Evolutionary conservation across 2,797 vertebrate genomes (phyloP).

Genomic region (Enteromius argenteus): DNA sequence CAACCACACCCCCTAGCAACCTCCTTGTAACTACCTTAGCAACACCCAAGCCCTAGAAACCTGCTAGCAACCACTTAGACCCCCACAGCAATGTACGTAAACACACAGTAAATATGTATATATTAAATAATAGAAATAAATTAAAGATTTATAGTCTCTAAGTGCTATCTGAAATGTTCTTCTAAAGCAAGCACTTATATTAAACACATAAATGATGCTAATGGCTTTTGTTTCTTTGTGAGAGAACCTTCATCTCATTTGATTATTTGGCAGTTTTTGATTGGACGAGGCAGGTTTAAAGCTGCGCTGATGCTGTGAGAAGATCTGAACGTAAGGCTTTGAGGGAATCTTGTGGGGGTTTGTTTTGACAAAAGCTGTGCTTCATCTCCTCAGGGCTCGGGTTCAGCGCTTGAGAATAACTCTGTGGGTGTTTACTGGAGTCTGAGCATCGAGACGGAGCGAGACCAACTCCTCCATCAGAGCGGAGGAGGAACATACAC

Average conservation of each 20-base stretch:
- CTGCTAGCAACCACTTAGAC: neutral
- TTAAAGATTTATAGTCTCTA: too few relatives aligned
- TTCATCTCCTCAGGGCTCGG: neutral
- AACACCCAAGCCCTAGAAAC: neutral
- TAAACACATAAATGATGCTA: neutral
- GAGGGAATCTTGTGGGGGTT: neutral
- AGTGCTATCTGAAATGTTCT: too few relatives aligned
- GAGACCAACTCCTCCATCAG: neutral
- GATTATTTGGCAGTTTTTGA: neutral
- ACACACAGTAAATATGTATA: too few relatives aligned
- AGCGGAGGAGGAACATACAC: neutral
- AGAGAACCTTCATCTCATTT: neutral
- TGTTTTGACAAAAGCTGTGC: neutral
- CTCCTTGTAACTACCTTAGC: neutral
- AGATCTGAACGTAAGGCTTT: neutral
- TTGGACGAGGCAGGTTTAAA: neutral
- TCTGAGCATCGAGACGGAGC: too few relatives aligned
- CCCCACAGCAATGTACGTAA: neutral
- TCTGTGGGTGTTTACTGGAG: conserved; percentile 9
- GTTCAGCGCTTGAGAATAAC: conserved; percentile 11
- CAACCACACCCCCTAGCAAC: neutral
- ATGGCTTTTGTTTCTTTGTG: neutral
- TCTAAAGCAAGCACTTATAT: too few relatives aligned
- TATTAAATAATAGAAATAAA: too few relatives aligned
- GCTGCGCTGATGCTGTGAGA: neutral